phyloP scores from a whole-genome alignment of 2,797 vertebrate genomes.

The Mastacembelus armatus region DNA sequence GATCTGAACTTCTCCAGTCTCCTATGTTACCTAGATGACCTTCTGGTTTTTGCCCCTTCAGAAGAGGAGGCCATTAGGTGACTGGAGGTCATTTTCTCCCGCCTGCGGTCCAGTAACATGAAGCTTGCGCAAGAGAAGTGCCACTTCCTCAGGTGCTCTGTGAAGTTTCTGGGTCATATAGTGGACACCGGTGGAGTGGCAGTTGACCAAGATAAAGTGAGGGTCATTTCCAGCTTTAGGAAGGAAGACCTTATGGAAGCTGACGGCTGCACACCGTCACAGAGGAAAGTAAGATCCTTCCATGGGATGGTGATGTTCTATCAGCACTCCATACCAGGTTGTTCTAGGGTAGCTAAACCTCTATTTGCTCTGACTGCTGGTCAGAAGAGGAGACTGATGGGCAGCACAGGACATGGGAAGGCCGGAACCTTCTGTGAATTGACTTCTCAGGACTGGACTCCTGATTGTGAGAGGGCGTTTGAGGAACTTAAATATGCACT shows the following conservation, averaged over 20 bases:
- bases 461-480: neutral
- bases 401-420: fast-evolving
- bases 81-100: neutral
- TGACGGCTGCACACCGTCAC: conserved; percentile 3
- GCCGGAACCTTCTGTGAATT: neutral
- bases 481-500: neutral
- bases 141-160: neutral
- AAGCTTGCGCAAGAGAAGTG: conserved; percentile 7
- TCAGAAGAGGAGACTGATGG: neutral
- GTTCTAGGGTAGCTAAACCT: neutral
- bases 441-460: neutral
- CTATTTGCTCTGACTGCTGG: conserved; percentile 8
- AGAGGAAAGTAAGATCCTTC: conserved; percentile 8
- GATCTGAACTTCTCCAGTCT: conserved; percentile 11
- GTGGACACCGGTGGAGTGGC: conserved; percentile 7
- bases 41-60: no score
- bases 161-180: conserved; percentile 18
- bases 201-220: conserved; percentile 21
- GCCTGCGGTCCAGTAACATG: neutral
- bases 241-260: conserved; percentile 15
- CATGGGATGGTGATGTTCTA: conserved; percentile 23
- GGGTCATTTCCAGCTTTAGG: neutral
- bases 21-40: no score
- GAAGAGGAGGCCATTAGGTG: neutral
- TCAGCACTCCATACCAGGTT: conserved; percentile 19